These are phyloP conservation scores for Gallinago undulata DNA, from an alignment of 2,113 vertebrate species.

Conservation along the genomic window DNA sequence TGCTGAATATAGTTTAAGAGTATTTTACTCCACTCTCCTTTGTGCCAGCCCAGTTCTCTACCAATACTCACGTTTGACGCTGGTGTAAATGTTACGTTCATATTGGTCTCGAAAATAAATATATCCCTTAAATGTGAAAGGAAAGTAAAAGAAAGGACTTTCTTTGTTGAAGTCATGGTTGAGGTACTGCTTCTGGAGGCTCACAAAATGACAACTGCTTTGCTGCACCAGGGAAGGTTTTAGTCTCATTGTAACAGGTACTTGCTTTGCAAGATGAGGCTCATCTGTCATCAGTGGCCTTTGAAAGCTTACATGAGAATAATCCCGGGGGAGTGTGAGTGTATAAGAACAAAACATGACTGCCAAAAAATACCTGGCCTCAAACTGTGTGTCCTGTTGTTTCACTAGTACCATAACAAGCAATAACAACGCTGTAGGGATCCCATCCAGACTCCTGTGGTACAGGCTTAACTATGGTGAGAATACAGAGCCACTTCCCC, in stretches of 20 bases:
- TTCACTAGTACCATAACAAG: background rate
- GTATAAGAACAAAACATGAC: background rate
- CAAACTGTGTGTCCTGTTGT: background rate
- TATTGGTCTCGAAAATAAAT: background rate
- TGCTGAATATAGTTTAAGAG: background rate
- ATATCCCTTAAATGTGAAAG: background rate
- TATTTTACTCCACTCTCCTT: background rate
- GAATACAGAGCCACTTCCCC: background rate
- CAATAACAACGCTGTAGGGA: background rate
- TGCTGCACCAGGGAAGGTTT: background rate
- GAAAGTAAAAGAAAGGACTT: background rate
- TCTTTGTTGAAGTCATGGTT: background rate
- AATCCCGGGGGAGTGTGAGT: background rate
- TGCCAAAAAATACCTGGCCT: constrained; percentile 41
- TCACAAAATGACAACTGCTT: background rate
- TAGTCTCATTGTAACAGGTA: background rate
- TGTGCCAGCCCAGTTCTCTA: background rate
- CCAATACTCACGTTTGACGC: background rate
- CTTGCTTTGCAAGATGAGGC: background rate
- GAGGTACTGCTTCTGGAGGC: background rate
- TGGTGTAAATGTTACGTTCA: background rate
- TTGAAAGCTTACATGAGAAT: constrained; percentile 9
- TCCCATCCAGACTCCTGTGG: background rate
- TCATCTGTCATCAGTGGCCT: background rate
- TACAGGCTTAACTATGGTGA: background rate